These are phyloP conservation scores for Brachionus asplanchnoidis DNA, from an alignment of 1,140 invertebrate species.

Conservation along the genomic window DNA sequence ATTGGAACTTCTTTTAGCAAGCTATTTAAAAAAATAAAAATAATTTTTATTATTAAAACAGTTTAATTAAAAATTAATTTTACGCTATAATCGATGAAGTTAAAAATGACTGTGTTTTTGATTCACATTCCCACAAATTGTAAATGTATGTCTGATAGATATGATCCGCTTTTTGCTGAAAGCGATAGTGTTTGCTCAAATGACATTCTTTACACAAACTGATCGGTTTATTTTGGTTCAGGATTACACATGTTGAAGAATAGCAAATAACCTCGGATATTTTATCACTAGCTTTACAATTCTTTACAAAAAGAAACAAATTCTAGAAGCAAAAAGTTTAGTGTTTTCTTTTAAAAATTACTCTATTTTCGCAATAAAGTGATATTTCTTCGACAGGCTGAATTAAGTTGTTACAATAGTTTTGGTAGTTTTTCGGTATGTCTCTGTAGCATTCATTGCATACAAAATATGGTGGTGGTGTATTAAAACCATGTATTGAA, in stretches of 20 bases:
- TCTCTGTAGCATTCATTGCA: conserved; percentile 93
- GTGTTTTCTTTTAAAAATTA: conserved; percentile 49
- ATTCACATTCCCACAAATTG: conserved; percentile 45
- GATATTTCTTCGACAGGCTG: conserved; percentile 90
- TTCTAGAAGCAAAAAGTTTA: too few species aligned
- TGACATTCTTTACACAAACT: conserved; percentile 69
- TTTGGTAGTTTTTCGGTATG: conserved; percentile 66
- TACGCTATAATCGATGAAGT: conserved; percentile 21
- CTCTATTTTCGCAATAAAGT: conserved; percentile 93
- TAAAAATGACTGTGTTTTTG: not conserved
- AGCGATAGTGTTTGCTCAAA: conserved; percentile 35
- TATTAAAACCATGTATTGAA: conserved; percentile 66
- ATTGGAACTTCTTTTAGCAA: conserved; percentile 56
- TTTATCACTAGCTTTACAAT: conserved; percentile 78
- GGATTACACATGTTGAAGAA: conserved; percentile 88
- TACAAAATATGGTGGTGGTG: conserved; percentile 85
- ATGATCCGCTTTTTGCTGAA: conserved; percentile 45
- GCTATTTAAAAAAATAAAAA: conserved; percentile 45
- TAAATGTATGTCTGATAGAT: conserved; percentile 62
- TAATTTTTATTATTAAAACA: not conserved
- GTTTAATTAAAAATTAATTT: not conserved
- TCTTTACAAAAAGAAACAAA: conserved; percentile 63
- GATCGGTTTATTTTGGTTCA: conserved; percentile 89
- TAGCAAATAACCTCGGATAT: conserved; percentile 93
- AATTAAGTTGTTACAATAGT: conserved; percentile 81